A percentile compares a stretch with the other conserved stretches of the same genome.
These are phyloP conservation scores for Syndactyla subalaris DNA, from an alignment of 2,797 vertebrate species.

Conservation along the genomic window DNA sequence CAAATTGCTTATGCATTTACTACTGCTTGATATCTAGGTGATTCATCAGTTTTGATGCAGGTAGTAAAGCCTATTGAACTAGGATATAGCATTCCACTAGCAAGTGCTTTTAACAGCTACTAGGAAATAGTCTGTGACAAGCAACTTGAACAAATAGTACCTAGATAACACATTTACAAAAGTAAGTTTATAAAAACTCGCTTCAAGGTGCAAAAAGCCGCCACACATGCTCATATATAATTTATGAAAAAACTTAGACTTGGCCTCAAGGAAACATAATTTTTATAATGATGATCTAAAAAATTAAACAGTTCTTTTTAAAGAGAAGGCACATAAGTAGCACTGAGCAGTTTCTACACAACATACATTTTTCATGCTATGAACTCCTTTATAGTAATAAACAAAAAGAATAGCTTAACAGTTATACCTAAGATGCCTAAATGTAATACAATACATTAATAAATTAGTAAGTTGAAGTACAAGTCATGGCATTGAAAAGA, in stretches of 20 bases:
- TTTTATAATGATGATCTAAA: neutral
- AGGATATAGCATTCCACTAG: neutral
- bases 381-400: neutral
- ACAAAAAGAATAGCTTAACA: neutral
- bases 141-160: neutral
- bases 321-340: neutral
- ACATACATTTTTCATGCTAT: neutral
- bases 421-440: neutral
- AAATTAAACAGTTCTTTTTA: neutral
- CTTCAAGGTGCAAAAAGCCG: constrained; percentile 6
- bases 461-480: neutral
- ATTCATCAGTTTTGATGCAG: neutral
- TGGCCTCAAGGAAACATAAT: neutral
- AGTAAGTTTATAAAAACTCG: neutral
- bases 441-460: neutral
- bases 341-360: neutral
- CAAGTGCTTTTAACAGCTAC: neutral
- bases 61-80: neutral
- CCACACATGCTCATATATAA: neutral
- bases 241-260: neutral
- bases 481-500: neutral
- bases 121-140: neutral
- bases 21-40: neutral
- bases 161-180: neutral
- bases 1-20: neutral